These are phyloP conservation scores for Tetragonisca angustula DNA, from an alignment of 2,888 invertebrate genomes.

Conservation along the genomic window DNA sequence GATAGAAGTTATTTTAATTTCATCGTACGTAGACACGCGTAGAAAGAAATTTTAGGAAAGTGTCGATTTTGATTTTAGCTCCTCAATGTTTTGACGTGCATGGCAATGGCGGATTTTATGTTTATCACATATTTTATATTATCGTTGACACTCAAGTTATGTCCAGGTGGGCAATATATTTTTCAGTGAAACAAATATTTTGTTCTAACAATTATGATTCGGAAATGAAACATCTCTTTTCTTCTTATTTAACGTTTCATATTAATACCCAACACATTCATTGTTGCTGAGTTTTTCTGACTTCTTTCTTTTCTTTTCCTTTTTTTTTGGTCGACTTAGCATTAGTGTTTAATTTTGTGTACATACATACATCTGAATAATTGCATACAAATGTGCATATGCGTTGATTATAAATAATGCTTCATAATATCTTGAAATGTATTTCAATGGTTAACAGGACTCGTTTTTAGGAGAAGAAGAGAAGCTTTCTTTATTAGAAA, in stretches of 20 bases:
- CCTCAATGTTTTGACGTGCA: conserved; percentile 80
- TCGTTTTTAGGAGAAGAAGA: conserved; percentile 61
- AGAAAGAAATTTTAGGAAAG: conserved; percentile 1
- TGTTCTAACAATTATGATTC: background rate
- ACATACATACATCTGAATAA: background rate
- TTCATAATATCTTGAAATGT: conserved; percentile 20
- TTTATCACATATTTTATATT: conserved; percentile 80
- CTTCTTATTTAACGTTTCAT: background rate
- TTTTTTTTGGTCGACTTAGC: background rate
- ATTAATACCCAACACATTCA: conserved; percentile 6
- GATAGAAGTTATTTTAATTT: conserved; percentile 13
- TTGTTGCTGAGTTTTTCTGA: background rate
- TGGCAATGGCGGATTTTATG: conserved; percentile 81
- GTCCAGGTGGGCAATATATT: conserved; percentile 74
- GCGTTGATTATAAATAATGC: conserved; percentile 7
- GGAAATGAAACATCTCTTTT: background rate
- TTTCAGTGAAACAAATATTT: background rate
- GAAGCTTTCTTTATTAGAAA: conserved; percentile 73
- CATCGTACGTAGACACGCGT: background rate
- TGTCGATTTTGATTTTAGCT: conserved; percentile 60
- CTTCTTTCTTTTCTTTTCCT: background rate
- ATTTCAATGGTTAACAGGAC: conserved; percentile 33
- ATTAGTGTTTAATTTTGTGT: background rate
- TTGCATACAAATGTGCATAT: background rate
- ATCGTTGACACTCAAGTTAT: conserved; percentile 79